These are phyloP conservation scores for Apteryx mantelli DNA, from an alignment of 2,113 vertebrate genomes.

Conservation along the genomic window DNA sequence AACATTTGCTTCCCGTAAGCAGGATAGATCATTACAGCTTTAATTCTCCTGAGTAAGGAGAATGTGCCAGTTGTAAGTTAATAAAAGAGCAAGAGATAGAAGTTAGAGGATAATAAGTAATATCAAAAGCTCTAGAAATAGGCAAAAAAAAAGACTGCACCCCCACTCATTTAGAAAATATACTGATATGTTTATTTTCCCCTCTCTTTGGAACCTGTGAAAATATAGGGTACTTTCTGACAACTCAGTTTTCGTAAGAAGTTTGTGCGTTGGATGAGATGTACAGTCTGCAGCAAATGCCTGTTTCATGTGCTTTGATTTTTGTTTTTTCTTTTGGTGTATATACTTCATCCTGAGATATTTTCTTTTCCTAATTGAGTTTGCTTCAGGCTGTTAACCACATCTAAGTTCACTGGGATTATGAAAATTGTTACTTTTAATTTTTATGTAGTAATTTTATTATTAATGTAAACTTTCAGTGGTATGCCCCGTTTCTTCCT, in stretches of 20 bases:
- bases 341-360: background rate
- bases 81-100: background rate
- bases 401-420: background rate
- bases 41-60: background rate
- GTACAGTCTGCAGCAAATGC: background rate
- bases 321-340: background rate
- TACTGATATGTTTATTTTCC: background rate
- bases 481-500: background rate
- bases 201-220: background rate
- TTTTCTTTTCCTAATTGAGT: background rate
- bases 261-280: accelerated
- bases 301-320: background rate
- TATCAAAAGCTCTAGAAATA: background rate
- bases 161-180: background rate
- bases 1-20: background rate
- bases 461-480: background rate
- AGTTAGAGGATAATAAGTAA: background rate
- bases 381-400: conserved; percentile 17
- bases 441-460: background rate
- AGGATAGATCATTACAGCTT: background rate
- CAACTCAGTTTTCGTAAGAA: background rate
- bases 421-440: background rate
- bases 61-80: background rate
- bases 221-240: background rate
- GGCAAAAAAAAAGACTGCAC: background rate